Percentiles rank a stretch among this genome's conserved stretches.
Evolutionary conservation across 2,888 invertebrate genomes (phyloP).

Genomic region (Nemoura dubitans): DNA sequence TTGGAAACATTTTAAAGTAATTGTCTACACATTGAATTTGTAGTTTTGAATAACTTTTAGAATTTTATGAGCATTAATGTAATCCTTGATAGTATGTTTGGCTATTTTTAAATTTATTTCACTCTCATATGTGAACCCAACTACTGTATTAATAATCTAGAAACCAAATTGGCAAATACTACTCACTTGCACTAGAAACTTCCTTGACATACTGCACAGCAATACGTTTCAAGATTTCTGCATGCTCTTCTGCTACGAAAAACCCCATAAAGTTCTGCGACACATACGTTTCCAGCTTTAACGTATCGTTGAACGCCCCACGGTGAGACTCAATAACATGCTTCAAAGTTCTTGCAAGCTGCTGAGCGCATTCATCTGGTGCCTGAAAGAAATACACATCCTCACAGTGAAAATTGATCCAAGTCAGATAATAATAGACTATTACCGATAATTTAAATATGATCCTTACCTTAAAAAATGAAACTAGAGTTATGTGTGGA

Average conservation of each 20-base stretch:
- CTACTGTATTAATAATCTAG: too few relatives aligned
- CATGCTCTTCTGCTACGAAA: conserved; percentile 84
- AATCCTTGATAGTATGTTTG: too few relatives aligned
- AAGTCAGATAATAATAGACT: too few relatives aligned
- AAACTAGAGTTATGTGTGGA: conserved; percentile 89
- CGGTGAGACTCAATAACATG: conserved; percentile 70
- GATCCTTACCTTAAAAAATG: conserved; percentile 80
- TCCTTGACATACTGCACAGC: conserved; percentile 84
- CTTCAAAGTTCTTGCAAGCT: conserved; percentile 75
- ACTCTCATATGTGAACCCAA: too few relatives aligned
- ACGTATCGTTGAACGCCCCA: conserved; percentile 60
- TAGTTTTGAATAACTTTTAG: too few relatives aligned
- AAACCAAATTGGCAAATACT: background rate
- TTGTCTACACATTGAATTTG: too few relatives aligned
- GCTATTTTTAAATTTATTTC: too few relatives aligned
- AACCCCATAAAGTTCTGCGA: conserved; percentile 92
- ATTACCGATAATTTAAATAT: background rate
- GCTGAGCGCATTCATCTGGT: conserved; percentile 76
- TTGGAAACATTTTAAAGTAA: too few relatives aligned
- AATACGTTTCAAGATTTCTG: conserved; percentile 80
- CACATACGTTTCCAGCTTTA: conserved; percentile 79
- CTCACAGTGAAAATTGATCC: background rate
- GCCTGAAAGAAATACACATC: conserved; percentile 68
- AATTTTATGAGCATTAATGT: too few relatives aligned
- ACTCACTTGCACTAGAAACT: conserved; percentile 78